These are phyloP conservation scores for Leptopilina boulardi DNA, from an alignment of 1,140 invertebrate genomes.

Conservation along the genomic window DNA sequence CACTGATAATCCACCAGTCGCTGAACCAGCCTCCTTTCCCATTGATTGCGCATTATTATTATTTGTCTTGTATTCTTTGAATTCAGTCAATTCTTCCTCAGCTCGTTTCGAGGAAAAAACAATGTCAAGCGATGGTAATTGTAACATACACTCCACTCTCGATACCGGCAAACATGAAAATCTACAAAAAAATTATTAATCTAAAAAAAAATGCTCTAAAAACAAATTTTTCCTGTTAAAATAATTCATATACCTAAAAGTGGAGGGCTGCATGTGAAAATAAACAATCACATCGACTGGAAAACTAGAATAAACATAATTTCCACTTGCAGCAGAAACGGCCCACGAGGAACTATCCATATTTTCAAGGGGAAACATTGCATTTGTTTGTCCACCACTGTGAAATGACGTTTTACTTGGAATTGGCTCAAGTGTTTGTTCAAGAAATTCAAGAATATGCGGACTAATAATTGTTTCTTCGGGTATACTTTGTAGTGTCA, in stretches of 20 bases:
- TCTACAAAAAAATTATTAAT: conserved; percentile 67
- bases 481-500: conserved; percentile 95
- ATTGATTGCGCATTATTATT: conserved; percentile 54
- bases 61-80: conserved; percentile 76
- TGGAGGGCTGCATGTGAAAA: conserved; percentile 98
- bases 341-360: conserved; percentile 72
- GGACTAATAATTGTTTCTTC: conserved; percentile 97
- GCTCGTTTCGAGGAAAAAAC: conserved; percentile 94
- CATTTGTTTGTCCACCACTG: conserved; percentile 66
- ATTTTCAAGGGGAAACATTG: conserved; percentile 66
- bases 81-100: conserved; percentile 83
- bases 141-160: conserved; percentile 96
- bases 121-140: conserved; percentile 95
- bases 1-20: conserved; percentile 92
- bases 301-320: conserved; percentile 94
- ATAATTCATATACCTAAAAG: conserved; percentile 78
- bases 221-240: conserved; percentile 6
- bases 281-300: conserved; percentile 99
- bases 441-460: conserved; percentile 95
- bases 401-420: conserved; percentile 81
- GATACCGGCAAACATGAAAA: conserved; percentile 97
- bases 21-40: conserved; percentile 77
- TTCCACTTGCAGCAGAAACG: conserved; percentile 78
- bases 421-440: conserved; percentile 96
- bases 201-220: conserved; percentile 24